Evolutionary conservation across 2,797 vertebrate genomes (phyloP).

Genomic region (Paguma larvata): DNA sequence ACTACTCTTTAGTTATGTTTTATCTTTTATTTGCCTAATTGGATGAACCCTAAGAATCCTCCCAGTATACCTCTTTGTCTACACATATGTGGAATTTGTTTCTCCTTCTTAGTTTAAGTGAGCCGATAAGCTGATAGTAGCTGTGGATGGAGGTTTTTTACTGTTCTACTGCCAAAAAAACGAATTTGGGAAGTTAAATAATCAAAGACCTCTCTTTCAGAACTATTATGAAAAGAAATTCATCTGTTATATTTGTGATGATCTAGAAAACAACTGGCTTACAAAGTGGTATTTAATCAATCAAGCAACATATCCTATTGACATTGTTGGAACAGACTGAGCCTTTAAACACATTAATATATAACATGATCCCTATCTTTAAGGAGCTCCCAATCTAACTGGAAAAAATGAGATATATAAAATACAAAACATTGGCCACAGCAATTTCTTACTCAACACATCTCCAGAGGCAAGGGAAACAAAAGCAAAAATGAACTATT

Average conservation of each 20-base stretch:
- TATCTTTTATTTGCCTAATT: constrained; percentile 9
- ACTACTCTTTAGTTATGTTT: background rate
- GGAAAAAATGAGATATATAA: background rate
- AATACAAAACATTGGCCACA: background rate
- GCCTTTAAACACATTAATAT: background rate
- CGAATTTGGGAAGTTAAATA: background rate
- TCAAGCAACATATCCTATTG: background rate
- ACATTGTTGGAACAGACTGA: background rate
- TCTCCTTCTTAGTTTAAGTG: background rate
- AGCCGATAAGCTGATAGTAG: background rate
- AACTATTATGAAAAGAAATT: background rate
- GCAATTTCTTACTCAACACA: too few species aligned
- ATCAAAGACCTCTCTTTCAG: background rate
- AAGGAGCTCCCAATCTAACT: background rate
- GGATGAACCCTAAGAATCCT: background rate
- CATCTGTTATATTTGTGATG: background rate
- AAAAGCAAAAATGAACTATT: too few species aligned
- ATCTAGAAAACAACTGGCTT: background rate
- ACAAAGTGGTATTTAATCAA: background rate
- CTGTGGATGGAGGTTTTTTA: background rate
- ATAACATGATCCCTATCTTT: background rate
- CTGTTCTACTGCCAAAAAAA: background rate
- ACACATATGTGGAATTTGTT: background rate
- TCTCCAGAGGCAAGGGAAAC: too few species aligned
- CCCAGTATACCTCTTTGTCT: background rate